A percentile compares a stretch with the other conserved stretches of the same genome.
Conservation (phyloP, 2,888 invertebrate species). For the Calliphora vomitoria region DNA sequence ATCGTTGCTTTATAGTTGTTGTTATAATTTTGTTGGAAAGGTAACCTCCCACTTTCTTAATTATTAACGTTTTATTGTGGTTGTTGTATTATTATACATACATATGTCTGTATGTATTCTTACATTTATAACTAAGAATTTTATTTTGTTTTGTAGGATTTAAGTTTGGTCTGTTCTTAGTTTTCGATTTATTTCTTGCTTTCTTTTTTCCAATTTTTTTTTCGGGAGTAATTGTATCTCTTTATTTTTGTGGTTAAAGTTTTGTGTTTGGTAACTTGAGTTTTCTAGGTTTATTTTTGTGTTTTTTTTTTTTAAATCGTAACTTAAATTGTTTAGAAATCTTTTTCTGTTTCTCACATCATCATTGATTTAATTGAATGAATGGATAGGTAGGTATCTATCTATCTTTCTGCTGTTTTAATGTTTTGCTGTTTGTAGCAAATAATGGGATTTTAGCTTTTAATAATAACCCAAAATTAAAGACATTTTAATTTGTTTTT, state of each 20-base stretch:
- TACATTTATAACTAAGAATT: not conserved
- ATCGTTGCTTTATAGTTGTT: conserved; percentile 35
- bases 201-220: not conserved
- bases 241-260: conserved; percentile 27
- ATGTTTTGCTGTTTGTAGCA: not conserved
- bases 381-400: not conserved
- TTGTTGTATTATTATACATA: conserved; percentile 2
- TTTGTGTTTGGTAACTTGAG: conserved; percentile 13
- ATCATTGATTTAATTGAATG: conserved; percentile 16
- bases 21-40: conserved; percentile 71
- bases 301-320: not conserved
- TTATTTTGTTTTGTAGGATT: conserved; percentile 13
- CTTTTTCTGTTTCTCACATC: not conserved
- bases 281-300: not conserved
- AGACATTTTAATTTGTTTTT: conserved; percentile 7
- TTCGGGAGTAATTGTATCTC: not conserved
- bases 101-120: not conserved
- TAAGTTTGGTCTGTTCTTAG: conserved; percentile 8
- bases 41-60: conserved; percentile 82
- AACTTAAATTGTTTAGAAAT: conserved; percentile 10
- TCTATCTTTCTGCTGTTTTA: not conserved
- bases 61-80: conserved; percentile 55
- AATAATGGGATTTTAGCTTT: conserved; percentile 17
- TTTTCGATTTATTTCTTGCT: not conserved
- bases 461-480: not conserved